Conservation (phyloP, 2,888 invertebrate species). For the Hylaea fasciaria region DNA sequence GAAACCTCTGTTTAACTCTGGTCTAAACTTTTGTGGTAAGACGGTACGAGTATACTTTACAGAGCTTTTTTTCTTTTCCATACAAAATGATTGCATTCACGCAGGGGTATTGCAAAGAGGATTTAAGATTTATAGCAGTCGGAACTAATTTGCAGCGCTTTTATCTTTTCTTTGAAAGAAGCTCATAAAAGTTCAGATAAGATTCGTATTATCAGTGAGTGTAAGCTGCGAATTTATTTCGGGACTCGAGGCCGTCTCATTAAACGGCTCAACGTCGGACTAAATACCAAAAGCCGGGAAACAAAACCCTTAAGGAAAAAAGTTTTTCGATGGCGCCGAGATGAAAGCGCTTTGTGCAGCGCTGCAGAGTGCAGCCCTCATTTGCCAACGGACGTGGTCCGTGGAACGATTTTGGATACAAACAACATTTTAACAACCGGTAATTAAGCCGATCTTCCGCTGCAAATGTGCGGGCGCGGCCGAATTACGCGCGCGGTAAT, state of each 20-base stretch:
- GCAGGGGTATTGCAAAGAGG: not conserved
- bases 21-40: too few relatives aligned
- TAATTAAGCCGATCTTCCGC: slow-evolving; percentile 56
- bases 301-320: slow-evolving; percentile 51
- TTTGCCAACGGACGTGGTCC: slow-evolving; percentile 58
- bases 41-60: too few relatives aligned
- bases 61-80: not conserved
- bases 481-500: slow-evolving; percentile 54
- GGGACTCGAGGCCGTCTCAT: slow-evolving; percentile 46
- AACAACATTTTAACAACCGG: slow-evolving; percentile 65
- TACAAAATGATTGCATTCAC: too few relatives aligned
- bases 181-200: slow-evolving; percentile 32
- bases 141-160: slow-evolving; percentile 7
- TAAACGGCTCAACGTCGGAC: slow-evolving; percentile 43
- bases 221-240: slow-evolving; percentile 36
- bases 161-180: slow-evolving; percentile 19
- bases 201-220: slow-evolving; percentile 26
- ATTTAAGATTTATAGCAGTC: not conserved
- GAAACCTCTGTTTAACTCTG: too few relatives aligned
- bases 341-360: slow-evolving; percentile 54
- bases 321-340: slow-evolving; percentile 47
- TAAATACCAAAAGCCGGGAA: slow-evolving; percentile 44
- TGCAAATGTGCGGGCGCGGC: slow-evolving; percentile 46
- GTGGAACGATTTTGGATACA: slow-evolving; percentile 58
- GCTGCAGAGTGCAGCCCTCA: slow-evolving; percentile 53